phyloP scores from a whole-genome alignment of 2,888 invertebrate species.

The Habroteleia sp. region DNA sequence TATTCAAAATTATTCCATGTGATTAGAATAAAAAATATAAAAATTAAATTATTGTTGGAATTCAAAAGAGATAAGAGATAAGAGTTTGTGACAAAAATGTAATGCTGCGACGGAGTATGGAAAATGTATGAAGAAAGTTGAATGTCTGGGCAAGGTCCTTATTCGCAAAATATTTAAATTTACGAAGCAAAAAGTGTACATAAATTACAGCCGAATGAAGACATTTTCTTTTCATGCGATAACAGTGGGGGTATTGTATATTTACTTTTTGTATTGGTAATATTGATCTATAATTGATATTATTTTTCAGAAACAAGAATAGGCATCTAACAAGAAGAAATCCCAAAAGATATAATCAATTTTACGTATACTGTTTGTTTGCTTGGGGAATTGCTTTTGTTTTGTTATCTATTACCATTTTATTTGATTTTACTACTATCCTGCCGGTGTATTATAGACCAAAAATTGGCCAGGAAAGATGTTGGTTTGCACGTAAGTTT shows the following conservation, averaged over 20 bases:
- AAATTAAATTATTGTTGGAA: too few relatives aligned
- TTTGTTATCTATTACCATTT: conserved; percentile 83
- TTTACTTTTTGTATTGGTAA: conserved; percentile 9
- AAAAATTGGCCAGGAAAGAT: conserved; percentile 84
- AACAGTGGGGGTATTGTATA: conserved; percentile 11
- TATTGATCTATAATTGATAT: conserved; percentile 25
- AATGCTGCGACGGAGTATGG: conserved; percentile 17
- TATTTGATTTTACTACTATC: conserved; percentile 83
- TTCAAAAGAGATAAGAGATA: conserved; percentile 17
- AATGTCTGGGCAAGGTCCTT: conserved; percentile 9
- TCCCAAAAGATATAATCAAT: conserved; percentile 80
- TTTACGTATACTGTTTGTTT: conserved; percentile 86
- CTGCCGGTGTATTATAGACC: conserved; percentile 83
- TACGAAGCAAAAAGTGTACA: conserved; percentile 26
- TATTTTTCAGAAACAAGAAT: conserved; percentile 38
- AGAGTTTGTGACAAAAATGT: conserved; percentile 19
- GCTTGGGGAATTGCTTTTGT: conserved; percentile 86
- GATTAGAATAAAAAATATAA: too few relatives aligned
- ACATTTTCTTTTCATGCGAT: not conserved
- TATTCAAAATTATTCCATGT: too few relatives aligned
- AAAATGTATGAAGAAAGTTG: conserved; percentile 49
- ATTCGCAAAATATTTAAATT: conserved; percentile 34
- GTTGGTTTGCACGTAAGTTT: conserved; percentile 86
- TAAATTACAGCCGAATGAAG: conserved; percentile 29
- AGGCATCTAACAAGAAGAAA: conserved; percentile 11